These are phyloP conservation scores for Chironomus tepperi DNA, from an alignment of 1,140 invertebrate genomes.

Conservation along the genomic window DNA sequence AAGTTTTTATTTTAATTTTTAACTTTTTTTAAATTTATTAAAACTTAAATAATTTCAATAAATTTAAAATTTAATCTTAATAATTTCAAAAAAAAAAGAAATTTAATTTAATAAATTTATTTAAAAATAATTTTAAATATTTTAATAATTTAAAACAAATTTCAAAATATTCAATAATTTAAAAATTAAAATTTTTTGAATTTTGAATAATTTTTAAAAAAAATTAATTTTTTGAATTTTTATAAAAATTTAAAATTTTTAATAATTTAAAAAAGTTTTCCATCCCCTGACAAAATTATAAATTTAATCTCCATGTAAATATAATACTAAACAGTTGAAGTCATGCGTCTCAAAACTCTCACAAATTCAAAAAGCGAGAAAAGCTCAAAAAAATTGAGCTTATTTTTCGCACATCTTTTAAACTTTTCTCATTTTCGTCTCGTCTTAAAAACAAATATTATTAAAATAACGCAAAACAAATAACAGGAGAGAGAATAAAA, in stretches of 20 bases:
- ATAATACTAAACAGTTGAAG: conserved; percentile 16
- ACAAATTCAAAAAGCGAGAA: neutral
- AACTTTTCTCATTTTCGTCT: neutral
- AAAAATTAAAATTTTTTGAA: too few species aligned
- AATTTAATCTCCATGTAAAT: conserved; percentile 2
- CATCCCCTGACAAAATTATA: neutral
- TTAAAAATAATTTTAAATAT: too few species aligned
- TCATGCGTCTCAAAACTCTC: conserved; percentile 19
- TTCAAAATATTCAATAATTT: too few species aligned
- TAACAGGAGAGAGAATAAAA: neutral
- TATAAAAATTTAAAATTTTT: neutral
- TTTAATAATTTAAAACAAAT: too few species aligned
- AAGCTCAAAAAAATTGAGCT: neutral
- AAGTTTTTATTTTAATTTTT: too few species aligned
- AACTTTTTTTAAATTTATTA: too few species aligned
- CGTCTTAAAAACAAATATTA: neutral
- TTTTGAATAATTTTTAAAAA: too few species aligned
- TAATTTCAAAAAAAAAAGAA: too few species aligned
- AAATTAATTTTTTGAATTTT: too few species aligned
- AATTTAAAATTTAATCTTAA: too few species aligned
- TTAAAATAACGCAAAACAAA: neutral
- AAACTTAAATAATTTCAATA: too few species aligned
- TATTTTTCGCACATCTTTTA: neutral
- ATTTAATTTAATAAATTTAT: too few species aligned
- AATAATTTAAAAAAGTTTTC: neutral